A percentile compares a stretch with the other conserved stretches of the same genome.
phyloP scores from a whole-genome alignment of 2,888 invertebrate species.

The Mythimna albipuncta region DNA sequence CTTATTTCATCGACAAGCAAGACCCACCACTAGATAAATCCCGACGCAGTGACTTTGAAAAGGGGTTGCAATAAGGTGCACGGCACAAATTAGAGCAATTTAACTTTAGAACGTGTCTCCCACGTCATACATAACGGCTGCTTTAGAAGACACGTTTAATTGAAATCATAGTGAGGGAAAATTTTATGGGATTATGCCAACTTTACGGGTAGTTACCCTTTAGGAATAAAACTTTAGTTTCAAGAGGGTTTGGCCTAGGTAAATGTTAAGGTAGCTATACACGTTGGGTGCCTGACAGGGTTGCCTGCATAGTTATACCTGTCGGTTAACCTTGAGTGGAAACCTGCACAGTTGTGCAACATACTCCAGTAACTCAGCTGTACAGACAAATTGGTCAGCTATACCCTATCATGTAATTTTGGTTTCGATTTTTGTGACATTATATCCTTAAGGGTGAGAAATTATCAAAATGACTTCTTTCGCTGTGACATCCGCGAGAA shows the following conservation, averaged over 20 bases:
- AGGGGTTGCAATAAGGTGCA: constrained; percentile 84
- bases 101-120: constrained; percentile 85
- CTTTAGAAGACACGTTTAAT: constrained; percentile 68
- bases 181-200: constrained; percentile 49
- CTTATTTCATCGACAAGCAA: constrained; percentile 25
- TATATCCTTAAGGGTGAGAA: too few relatives aligned
- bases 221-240: constrained; percentile 33
- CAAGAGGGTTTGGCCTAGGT: constrained; percentile 3
- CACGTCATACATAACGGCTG: constrained; percentile 68
- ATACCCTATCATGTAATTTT: neutral
- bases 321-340: too few relatives aligned
- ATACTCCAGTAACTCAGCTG: too few relatives aligned
- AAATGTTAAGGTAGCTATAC: neutral
- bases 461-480: too few relatives aligned
- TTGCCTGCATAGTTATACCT: too few relatives aligned
- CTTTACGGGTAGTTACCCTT: constrained; percentile 43
- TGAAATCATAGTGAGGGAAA: constrained; percentile 63
- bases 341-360: too few relatives aligned
- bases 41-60: constrained; percentile 80
- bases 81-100: constrained; percentile 86
- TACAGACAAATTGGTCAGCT: too few relatives aligned
- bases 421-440: too few relatives aligned
- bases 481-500: too few relatives aligned
- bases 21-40: constrained; percentile 75
- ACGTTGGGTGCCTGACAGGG: too few relatives aligned